phyloP scores from a whole-genome alignment of 2,113 vertebrate genomes.

The Ptychochromis oligacanthus region DNA sequence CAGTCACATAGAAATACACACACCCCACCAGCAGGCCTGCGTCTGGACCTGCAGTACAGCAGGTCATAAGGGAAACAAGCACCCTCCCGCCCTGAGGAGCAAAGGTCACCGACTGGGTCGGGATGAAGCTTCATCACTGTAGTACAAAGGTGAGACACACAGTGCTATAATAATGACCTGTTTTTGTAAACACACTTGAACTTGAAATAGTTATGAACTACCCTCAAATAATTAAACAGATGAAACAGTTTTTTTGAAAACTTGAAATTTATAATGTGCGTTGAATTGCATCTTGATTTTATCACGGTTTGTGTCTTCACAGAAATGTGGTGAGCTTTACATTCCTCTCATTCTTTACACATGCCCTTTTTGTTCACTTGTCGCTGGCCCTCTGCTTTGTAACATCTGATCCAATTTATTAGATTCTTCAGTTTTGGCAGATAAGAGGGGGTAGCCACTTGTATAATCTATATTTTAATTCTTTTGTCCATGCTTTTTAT shows the following conservation, averaged over 20 bases:
- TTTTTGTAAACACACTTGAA: constrained; percentile 31
- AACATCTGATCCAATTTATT: constrained; percentile 74
- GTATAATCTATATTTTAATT: constrained; percentile 78
- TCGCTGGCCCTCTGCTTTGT: constrained; percentile 30
- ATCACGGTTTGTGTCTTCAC: background rate
- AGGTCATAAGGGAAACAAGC: constrained; percentile 22
- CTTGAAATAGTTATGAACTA: constrained; percentile 17
- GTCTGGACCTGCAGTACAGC: constrained; percentile 15
- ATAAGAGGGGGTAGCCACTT: constrained; percentile 65
- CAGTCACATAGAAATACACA: constrained; percentile 1
- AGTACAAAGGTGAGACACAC: constrained; percentile 55
- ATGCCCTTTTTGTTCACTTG: background rate
- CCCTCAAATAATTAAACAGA: background rate
- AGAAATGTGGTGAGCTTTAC: background rate
- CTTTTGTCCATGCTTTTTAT: constrained; percentile 70
- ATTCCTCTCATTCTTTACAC: background rate
- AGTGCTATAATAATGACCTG: background rate
- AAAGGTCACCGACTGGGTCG: constrained; percentile 12
- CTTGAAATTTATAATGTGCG: background rate
- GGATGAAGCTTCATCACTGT: background rate
- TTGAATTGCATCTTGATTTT: background rate
- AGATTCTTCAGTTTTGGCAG: constrained; percentile 66
- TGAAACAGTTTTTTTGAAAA: background rate
- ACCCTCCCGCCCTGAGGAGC: constrained; percentile 8
- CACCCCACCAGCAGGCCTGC: constrained; percentile 14